phyloP scores from a whole-genome alignment of 2,113 vertebrate species.

The Pangasianodon hypophthalmus region DNA sequence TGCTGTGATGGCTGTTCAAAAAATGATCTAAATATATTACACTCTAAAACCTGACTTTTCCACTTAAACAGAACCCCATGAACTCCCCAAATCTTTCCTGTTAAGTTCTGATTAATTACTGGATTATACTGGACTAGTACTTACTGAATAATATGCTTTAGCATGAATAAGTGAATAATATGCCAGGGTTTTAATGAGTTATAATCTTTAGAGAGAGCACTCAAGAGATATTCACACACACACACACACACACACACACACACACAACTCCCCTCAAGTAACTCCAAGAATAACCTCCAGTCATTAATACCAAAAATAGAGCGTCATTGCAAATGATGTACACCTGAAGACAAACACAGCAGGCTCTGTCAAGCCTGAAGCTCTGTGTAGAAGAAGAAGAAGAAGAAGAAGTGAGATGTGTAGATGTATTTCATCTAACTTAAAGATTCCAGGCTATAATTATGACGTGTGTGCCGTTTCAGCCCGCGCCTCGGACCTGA shows the following conservation, averaged over 20 bases:
- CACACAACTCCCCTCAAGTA: not conserved
- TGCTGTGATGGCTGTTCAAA: not conserved
- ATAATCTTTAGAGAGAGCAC: not conserved
- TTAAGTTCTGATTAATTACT: not conserved
- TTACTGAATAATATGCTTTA: not conserved
- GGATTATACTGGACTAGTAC: not conserved
- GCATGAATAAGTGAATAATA: not conserved
- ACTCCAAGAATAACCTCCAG: slow-evolving; percentile 27
- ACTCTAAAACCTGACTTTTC: not conserved
- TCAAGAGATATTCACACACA: not conserved
- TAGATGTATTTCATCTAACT: not conserved
- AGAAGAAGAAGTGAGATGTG: no score
- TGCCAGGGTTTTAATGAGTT: not conserved
- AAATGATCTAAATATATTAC: not conserved
- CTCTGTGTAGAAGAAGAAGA: not conserved
- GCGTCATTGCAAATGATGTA: not conserved
- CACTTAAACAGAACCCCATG: not conserved
- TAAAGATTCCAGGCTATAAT: slow-evolving; percentile 52
- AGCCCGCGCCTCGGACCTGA: slow-evolving; percentile 19
- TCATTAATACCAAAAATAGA: slow-evolving; percentile 37
- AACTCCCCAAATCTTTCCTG: not conserved
- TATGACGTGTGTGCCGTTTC: slow-evolving; percentile 52
- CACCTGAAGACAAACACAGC: slow-evolving; percentile 28
- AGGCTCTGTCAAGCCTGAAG: not conserved
- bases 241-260: no score